These are phyloP conservation scores for Heliconius eleuchia DNA, from an alignment of 1,140 invertebrate species.

Conservation along the genomic window DNA sequence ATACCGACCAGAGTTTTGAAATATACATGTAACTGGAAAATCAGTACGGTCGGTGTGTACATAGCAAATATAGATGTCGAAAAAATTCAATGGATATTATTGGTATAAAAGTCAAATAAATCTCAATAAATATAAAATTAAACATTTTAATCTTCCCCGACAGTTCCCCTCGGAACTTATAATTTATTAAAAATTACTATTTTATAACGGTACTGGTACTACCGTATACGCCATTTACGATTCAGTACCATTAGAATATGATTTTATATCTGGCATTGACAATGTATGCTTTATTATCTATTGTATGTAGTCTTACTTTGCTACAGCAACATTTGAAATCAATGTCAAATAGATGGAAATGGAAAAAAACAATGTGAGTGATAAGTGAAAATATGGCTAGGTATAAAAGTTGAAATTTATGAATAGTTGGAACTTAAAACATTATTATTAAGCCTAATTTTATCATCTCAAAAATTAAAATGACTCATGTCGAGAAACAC, in stretches of 20 bases:
- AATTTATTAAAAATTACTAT: no score
- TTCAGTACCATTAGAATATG: no score
- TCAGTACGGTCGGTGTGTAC: no score
- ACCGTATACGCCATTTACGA: no score
- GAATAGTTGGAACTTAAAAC: slow-evolving; percentile 13
- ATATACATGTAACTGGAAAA: no score
- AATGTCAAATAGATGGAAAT: slow-evolving; percentile 66
- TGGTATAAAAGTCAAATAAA: neutral
- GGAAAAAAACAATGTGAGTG: slow-evolving; percentile 76
- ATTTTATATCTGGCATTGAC: neutral
- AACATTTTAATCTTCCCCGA: no score
- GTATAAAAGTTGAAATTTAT: slow-evolving; percentile 61
- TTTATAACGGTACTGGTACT: no score
- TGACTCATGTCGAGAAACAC: slow-evolving; percentile 73
- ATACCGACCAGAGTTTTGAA: no score
- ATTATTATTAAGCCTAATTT: neutral
- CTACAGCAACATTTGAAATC: slow-evolving; percentile 41
- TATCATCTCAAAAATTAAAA: slow-evolving; percentile 45
- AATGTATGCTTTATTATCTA: neutral
- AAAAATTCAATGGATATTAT: neutral
- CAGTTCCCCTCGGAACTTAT: no score
- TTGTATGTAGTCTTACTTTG: neutral
- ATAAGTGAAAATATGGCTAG: slow-evolving; percentile 75
- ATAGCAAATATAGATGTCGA: no score
- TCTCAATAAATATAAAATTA: neutral